Conservation (phyloP, 2,888 invertebrate species). For the Spatulosminthurus flaviceps region DNA sequence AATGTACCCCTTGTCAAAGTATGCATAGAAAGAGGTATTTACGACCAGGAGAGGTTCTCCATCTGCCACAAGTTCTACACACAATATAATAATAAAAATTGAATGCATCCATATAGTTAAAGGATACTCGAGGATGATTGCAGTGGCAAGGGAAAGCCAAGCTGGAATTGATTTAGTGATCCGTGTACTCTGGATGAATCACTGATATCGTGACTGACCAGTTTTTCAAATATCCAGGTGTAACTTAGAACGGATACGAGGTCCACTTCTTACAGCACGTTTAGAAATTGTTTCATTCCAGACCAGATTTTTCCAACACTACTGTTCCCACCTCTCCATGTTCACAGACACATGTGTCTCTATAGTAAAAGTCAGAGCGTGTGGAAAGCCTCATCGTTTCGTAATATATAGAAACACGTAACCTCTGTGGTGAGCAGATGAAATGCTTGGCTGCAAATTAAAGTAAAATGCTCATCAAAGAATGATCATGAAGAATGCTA, state of each 20-base stretch:
- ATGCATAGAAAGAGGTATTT: no score
- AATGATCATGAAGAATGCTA: background rate
- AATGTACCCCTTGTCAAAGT: no score
- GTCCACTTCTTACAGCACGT: conserved; percentile 31
- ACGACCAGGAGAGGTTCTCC: no score
- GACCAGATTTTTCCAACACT: conserved; percentile 1
- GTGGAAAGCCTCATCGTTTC: conserved; percentile 11
- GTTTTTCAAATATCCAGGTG: conserved; percentile 43
- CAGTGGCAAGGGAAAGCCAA: no score
- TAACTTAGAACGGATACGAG: conserved; percentile 40
- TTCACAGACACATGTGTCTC: background rate
- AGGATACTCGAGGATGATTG: no score
- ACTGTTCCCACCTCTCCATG: conserved; percentile 10
- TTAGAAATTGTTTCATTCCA: conserved; percentile 23
- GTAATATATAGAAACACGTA: conserved; percentile 1
- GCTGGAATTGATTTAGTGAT: conserved; percentile 24
- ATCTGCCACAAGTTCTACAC: no score
- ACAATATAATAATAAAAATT: no score
- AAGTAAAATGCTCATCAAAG: conserved; percentile 13
- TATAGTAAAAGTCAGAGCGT: background rate
- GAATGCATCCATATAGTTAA: no score
- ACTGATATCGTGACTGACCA: conserved; percentile 44
- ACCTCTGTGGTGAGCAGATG: background rate
- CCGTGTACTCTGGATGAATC: conserved; percentile 25
- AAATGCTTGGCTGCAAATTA: conserved; percentile 11